Evolutionary conservation across 2,888 invertebrate genomes (phyloP).

Genomic region (Malachius bipustulatus): DNA sequence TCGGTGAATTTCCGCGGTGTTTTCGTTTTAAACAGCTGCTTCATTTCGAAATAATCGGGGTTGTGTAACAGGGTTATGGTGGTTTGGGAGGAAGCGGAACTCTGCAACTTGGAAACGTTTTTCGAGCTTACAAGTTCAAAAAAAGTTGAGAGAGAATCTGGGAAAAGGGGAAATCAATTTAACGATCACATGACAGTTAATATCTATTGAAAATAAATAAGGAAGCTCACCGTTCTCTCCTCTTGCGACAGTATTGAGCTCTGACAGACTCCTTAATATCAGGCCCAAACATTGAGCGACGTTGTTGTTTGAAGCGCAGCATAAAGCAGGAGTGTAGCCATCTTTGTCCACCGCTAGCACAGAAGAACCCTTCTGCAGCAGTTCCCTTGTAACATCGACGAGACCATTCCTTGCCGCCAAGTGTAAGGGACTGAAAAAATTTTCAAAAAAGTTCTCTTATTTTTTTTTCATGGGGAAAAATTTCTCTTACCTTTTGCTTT

Average conservation of each 20-base stretch:
- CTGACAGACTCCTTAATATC: constrained; percentile 33
- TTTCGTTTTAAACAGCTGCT: neutral
- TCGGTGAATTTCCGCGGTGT: neutral
- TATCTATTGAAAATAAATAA: neutral
- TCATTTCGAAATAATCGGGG: neutral
- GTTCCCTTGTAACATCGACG: constrained; percentile 45
- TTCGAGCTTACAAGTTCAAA: neutral
- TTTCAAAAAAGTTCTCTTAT: neutral
- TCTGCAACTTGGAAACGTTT: neutral
- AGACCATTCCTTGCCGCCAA: constrained; percentile 49
- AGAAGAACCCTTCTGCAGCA: constrained; percentile 47
- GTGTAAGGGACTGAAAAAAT: constrained; percentile 43
- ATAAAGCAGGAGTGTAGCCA: constrained; percentile 50
- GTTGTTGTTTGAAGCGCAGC: constrained; percentile 47
- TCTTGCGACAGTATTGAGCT: constrained; percentile 8
- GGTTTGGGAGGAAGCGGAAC: neutral
- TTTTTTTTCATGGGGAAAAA: constrained; percentile 1
- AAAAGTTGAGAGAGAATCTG: constrained; percentile 2
- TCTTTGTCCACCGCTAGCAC: constrained; percentile 44
- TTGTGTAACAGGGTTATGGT: neutral
- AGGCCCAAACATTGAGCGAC: constrained; percentile 51
- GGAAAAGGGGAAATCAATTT: neutral
- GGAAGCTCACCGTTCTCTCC: constrained; percentile 19
- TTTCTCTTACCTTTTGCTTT: constrained; percentile 43
- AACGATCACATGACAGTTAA: neutral